Base-by-base conservation (phyloP, 2,888 invertebrate genomes). In the Callyntrura sp. region DNA sequence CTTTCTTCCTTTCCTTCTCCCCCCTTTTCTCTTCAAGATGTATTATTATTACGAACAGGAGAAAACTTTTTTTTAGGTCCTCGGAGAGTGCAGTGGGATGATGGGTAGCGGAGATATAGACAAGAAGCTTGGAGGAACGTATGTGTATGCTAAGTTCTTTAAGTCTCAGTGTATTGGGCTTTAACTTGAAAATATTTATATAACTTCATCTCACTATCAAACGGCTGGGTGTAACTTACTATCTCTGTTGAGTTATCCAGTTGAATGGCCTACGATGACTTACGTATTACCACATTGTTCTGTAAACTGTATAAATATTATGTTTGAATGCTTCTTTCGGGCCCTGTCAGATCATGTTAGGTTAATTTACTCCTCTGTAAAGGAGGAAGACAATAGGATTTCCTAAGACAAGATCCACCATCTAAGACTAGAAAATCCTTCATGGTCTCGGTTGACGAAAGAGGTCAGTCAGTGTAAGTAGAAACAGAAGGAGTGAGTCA, bases 31-130 rank as follows among this genome's bases (percentile, higher is more conserved):
- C 20, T 60, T 57, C 48, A 65, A 65, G 82, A 82, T 65, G 57
- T 65, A 65, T 65, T 62, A 55, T 78, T 78, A 79, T 79, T 55
- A 79, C 25, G 79, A 65, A 55, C 35, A 81, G 35, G 78, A 60
- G 65, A 87, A 87, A 81, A 78, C 55, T 82, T 79, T 35, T 79
- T 35, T 87, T 70, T 68, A 45, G 79, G 51, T 78, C 86, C 86
- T 81, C 55, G 79, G 78, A 87, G 86, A 65, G 68, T 68, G 78
- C 68, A 55, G 68, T 35, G 48, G 85, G 62, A 82, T 87, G 79
- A 87, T 87, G 79, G 79, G 86, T 87, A 68, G 55, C 57, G 6
- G 43, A 85, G 73, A 70, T 60, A 65, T 62, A 23, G 55, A 73
- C 17, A 25, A 12, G 23, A 17, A n/a, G 25, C 60, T 60, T 25